Evolutionary conservation across 2,797 vertebrate genomes (phyloP).

Genomic region (Lepus oiostolus): DNA sequence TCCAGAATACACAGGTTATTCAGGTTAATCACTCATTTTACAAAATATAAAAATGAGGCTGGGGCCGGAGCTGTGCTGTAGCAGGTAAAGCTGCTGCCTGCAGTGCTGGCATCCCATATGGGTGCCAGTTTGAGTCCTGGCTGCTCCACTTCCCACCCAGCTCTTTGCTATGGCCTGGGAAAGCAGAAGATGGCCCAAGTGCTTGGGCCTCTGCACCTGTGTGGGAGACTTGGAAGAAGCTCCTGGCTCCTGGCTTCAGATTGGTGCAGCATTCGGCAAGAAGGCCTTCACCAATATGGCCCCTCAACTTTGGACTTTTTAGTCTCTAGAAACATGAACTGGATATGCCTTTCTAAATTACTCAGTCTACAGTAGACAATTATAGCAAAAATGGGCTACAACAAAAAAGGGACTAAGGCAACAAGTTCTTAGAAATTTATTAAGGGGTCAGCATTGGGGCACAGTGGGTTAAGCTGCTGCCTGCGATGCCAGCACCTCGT

Average conservation of each 20-base stretch:
- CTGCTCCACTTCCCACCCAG: too few species aligned
- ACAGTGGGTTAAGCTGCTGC: too few species aligned
- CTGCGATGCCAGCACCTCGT: too few species aligned
- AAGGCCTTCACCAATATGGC: not conserved
- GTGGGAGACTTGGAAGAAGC: too few species aligned
- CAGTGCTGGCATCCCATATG: too few species aligned
- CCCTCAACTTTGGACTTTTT: not conserved
- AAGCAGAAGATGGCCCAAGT: too few species aligned
- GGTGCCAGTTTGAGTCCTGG: too few species aligned
- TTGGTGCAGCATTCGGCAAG: not conserved
- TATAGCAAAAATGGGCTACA: not conserved
- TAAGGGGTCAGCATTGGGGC: not conserved
- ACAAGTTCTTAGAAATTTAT: conserved; percentile 20
- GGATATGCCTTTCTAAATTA: not conserved
- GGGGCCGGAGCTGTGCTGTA: too few species aligned
- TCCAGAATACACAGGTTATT: not conserved
- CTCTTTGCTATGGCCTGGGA: too few species aligned
- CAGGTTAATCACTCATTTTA: conserved; percentile 44
- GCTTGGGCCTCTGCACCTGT: too few species aligned
- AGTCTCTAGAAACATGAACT: not conserved
- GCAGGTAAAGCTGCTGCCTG: too few species aligned
- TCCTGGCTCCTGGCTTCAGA: too few species aligned
- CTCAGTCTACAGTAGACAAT: not conserved
- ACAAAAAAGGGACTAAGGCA: not conserved
- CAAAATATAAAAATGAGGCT: conserved; percentile 14